A percentile compares a stretch with the other conserved stretches of the same genome.
phyloP scores from a whole-genome alignment of 64 coral and sea anemone genomes.

The Montipora cactus region DNA sequence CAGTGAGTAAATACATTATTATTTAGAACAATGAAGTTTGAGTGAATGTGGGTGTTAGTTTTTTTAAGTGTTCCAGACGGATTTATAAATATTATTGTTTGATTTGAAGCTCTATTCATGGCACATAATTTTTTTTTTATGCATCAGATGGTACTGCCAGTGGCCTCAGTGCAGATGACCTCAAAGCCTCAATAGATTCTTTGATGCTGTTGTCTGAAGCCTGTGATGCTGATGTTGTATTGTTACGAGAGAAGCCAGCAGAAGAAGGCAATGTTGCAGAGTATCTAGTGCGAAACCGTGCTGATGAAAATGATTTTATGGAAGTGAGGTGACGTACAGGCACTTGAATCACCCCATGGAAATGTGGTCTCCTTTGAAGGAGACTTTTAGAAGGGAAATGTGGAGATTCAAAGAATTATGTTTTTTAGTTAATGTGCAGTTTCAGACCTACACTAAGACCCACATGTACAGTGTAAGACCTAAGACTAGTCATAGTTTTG shows the following conservation, averaged over 20 bases:
- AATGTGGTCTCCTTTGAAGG: background rate
- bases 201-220: constrained; percentile 70
- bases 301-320: constrained; percentile 99
- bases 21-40: too few relatives aligned
- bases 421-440: background rate
- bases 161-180: constrained; percentile 87
- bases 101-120: too few relatives aligned
- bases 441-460: too few relatives aligned
- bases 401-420: background rate
- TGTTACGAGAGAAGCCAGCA: constrained; percentile 86
- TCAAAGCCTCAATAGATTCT: constrained; percentile 89
- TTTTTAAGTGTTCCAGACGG: too few relatives aligned
- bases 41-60: too few relatives aligned
- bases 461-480: too few relatives aligned
- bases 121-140: background rate
- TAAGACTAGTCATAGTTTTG: too few relatives aligned
- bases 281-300: constrained; percentile 85
- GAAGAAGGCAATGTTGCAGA: constrained; percentile 87
- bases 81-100: too few relatives aligned
- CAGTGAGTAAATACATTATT: too few relatives aligned
- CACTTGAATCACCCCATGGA: too few relatives aligned
- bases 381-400: too few relatives aligned
- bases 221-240: constrained; percentile 84
- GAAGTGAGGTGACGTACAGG: constrained; percentile 81
- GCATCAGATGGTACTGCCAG: constrained; percentile 74